Evolutionary conservation across 2,113 vertebrate genomes (phyloP), one percentile per base, ranked within the genome.

Genomic region (Corydoras maculifer): DNA sequence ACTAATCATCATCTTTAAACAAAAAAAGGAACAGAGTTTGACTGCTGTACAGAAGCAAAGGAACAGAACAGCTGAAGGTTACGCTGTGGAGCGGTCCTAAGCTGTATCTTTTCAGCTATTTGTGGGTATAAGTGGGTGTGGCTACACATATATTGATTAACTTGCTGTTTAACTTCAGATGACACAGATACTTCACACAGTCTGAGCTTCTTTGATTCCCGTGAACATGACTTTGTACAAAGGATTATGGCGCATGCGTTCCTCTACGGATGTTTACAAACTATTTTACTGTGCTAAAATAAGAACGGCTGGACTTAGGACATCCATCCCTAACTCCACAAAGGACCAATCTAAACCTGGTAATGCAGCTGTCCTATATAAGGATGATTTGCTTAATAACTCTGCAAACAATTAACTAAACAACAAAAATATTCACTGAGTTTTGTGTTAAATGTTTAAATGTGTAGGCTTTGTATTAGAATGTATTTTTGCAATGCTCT

Each of bases 1-100:
- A 49, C 97, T 94, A 71, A 98, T 97, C 82, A 97, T 96, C 78
- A 96, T 94, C 97, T 99, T 84, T 62, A 70, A 15, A 64, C 13
- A 75, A 2, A 69, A 69, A 65, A 10, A 51, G 2, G 5, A 14
- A 57, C 4, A 4, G 3, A 15, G 9, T 43, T 43, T 43, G 35
- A 43, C 35, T 43, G 35, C 35, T 43, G 35, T 2, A 43, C 35
- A 43, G 35, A 43, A 43, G 35, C 35, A 43, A 2, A 43, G 35
- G 7, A 8, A 43, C 35, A 43, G 35, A 43, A 43, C 35, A 43
- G 35, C 35, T 43, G 7, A 43, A 43, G 4, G 7, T 43, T 8
- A 2, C 2, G 35, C 35, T 43, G 35, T 25, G 18, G 18, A 25
- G 18, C 35, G 0, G 35, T 43, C 7, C 7, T 43, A 43, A 43